Evolutionary conservation across 2,113 vertebrate species (phyloP).

Genomic region (Cinclus cinclus): DNA sequence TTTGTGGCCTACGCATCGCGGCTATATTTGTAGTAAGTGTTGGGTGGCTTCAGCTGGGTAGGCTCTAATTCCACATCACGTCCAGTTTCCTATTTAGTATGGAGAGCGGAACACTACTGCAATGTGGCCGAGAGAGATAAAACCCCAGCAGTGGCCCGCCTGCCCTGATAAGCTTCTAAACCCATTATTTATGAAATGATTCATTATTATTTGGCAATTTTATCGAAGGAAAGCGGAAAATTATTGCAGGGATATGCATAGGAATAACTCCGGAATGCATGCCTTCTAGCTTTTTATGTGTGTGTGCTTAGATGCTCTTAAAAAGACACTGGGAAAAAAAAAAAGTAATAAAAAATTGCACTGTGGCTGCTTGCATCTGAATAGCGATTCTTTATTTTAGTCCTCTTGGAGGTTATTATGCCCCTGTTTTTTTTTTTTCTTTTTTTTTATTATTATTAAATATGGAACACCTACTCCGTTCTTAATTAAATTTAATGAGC

Average conservation of each 20-base stretch:
- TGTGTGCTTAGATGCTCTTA: conserved; percentile 67
- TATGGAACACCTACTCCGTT: conserved; percentile 59
- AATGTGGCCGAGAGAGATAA: conserved; percentile 93
- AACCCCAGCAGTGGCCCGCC: conserved; percentile 86
- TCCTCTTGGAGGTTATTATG: conserved; percentile 64
- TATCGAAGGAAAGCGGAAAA: conserved; percentile 86
- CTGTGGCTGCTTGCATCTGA: conserved; percentile 50
- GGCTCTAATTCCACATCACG: conserved; percentile 86
- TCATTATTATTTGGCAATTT: conserved; percentile 95
- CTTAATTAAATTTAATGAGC: conserved; percentile 76
- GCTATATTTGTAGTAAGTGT: conserved; percentile 78
- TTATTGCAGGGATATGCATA: conserved; percentile 77
- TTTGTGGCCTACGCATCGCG: conserved; percentile 90
- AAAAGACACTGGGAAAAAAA: conserved; percentile 41
- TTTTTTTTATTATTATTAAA: conserved; percentile 7
- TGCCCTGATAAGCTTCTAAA: conserved; percentile 91
- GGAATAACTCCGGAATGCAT: conserved; percentile 73
- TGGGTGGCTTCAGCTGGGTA: conserved; percentile 77
- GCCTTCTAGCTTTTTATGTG: conserved; percentile 69
- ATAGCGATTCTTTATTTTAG: conserved; percentile 64
- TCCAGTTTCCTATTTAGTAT: conserved; percentile 88
- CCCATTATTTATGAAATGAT: conserved; percentile 96
- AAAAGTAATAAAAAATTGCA: conserved; percentile 47
- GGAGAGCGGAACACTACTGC: conserved; percentile 90
- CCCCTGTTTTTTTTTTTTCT: neutral